Evolutionary conservation across 2,113 vertebrate genomes (phyloP).

Genomic region (Microcebus griseorufus): DNA sequence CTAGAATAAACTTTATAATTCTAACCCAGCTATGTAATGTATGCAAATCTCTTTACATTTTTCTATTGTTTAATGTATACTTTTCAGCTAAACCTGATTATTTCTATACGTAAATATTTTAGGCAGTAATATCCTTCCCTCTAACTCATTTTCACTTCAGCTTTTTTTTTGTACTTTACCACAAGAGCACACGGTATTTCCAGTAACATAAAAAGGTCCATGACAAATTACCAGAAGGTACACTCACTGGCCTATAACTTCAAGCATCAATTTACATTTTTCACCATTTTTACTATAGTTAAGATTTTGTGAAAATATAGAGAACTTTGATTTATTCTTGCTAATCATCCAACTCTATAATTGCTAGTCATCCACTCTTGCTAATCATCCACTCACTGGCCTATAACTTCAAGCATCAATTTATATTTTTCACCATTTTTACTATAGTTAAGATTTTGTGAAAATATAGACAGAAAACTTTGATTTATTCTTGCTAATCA

Average conservation of each 20-base stretch:
- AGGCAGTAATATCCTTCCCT: not conserved
- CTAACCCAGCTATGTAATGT: not conserved
- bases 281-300: not conserved
- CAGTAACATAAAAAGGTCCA: not conserved
- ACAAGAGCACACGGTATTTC: not conserved
- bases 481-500: not conserved
- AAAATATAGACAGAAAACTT: not conserved
- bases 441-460: slow-evolving; percentile 30
- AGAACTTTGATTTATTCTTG: not conserved
- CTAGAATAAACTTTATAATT: not conserved
- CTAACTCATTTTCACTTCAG: not conserved
- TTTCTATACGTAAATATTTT: not conserved
- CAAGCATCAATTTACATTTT: not conserved
- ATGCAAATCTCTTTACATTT: not conserved
- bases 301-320: slow-evolving; percentile 25
- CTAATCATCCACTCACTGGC: not conserved
- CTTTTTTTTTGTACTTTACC: not conserved
- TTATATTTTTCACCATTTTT: not conserved
- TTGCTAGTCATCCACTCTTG: not conserved
- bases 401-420: not conserved
- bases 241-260: not conserved
- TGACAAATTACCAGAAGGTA: not conserved
- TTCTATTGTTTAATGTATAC: not conserved
- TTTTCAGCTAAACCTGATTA: not conserved
- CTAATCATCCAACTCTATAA: not conserved